Percentiles rank a stretch among this genome's conserved stretches.
phyloP scores from a whole-genome alignment of 2,888 invertebrate genomes.

The Drosophila ezoana region DNA sequence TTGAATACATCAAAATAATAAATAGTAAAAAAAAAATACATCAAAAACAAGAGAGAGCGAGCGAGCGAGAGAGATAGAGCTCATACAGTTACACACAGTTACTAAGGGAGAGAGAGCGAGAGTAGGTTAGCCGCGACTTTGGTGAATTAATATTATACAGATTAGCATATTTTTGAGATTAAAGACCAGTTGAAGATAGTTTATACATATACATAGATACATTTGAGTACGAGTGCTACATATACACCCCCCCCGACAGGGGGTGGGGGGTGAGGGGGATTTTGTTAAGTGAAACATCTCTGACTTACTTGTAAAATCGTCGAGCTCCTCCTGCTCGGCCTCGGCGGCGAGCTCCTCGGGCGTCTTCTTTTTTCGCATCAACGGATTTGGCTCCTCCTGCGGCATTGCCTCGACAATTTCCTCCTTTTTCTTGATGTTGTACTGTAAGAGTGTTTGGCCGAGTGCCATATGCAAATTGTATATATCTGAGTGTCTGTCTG shows the following conservation, averaged over 20 bases:
- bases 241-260: constrained; percentile 4
- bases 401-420: constrained; percentile 94
- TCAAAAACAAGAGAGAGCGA: constrained; percentile 40
- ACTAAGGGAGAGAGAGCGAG: constrained; percentile 19
- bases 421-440: constrained; percentile 99
- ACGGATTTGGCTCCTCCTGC: constrained; percentile 94
- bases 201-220: constrained; percentile 37
- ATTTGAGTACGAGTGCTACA: constrained; percentile 31
- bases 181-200: constrained; percentile 39
- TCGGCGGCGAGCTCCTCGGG: constrained; percentile 98
- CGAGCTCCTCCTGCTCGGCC: constrained; percentile 97
- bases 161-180: constrained; percentile 40
- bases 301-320: constrained; percentile 96
- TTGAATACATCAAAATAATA: constrained; percentile 14
- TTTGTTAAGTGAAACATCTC: background rate
- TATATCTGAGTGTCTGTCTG: background rate
- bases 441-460: constrained; percentile 88
- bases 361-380: constrained; percentile 99
- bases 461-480: constrained; percentile 8
- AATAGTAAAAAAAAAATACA: constrained; percentile 28
- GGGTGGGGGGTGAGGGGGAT: background rate
- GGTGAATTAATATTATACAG: constrained; percentile 18
- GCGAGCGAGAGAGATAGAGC: background rate
- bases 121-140: constrained; percentile 22
- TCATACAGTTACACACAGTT: constrained; percentile 56